Percentiles rank a stretch among this genome's conserved stretches.
phyloP scores from a whole-genome alignment of 2,113 vertebrate genomes.

The Ptilonorhynchus violaceus region DNA sequence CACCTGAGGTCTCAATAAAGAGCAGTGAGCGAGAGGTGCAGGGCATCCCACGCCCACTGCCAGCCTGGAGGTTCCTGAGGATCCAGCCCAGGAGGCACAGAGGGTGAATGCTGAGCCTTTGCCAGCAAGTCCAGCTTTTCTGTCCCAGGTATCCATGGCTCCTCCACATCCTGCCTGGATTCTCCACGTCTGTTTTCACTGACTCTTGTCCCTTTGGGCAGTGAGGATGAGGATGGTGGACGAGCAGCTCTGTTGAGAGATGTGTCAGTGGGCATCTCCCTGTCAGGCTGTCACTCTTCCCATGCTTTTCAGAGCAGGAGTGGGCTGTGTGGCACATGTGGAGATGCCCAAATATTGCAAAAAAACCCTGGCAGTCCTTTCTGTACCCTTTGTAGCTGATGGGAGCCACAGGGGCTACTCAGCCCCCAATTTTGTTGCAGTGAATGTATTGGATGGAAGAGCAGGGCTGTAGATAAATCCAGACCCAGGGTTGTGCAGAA shows the following conservation, averaged over 20 bases:
- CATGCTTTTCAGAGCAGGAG: neutral
- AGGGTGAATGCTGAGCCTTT: neutral
- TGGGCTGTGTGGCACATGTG: rapidly evolving
- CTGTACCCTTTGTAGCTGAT: neutral
- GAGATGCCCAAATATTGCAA: neutral
- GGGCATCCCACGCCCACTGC: neutral
- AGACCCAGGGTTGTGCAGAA: neutral
- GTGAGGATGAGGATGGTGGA: neutral
- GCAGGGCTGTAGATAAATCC: neutral
- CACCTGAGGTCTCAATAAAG: neutral
- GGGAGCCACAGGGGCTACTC: neutral
- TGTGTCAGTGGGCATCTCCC: neutral
- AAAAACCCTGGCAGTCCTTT: neutral
- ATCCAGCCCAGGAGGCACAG: neutral
- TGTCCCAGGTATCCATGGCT: neutral
- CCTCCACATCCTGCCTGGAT: neutral
- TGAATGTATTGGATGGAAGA: neutral
- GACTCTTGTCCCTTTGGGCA: neutral
- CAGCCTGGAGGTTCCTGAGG: neutral
- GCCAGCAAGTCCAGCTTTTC: neutral
- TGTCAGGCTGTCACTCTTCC: neutral
- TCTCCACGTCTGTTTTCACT: neutral
- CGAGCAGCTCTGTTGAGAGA: neutral
- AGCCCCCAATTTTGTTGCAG: neutral
- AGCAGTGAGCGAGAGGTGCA: neutral